phyloP scores from a whole-genome alignment of 2,888 invertebrate species.

The Drosophila subquinaria region DNA sequence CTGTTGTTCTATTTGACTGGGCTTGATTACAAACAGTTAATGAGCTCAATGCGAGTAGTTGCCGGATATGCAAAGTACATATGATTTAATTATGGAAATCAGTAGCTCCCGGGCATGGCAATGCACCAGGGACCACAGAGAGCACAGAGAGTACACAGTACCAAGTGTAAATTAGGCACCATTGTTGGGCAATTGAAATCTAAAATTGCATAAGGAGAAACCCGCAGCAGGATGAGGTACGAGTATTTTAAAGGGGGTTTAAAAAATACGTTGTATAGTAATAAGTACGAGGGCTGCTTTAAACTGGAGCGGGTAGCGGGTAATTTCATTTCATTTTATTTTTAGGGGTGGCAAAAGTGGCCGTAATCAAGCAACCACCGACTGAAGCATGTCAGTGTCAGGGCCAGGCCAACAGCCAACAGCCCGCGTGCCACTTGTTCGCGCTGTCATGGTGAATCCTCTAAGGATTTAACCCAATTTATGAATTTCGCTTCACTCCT shows the following conservation, averaged over 20 bases:
- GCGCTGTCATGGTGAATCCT: slow-evolving; percentile 82
- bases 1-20: slow-evolving; percentile 32
- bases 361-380: slow-evolving; percentile 56
- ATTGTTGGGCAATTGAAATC: slow-evolving; percentile 70
- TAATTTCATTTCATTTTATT: neutral
- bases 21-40: slow-evolving; percentile 69
- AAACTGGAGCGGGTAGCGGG: slow-evolving; percentile 35
- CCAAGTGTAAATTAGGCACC: slow-evolving; percentile 62
- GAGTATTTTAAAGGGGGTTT: slow-evolving; percentile 15
- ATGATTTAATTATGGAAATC: slow-evolving; percentile 77
- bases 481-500: slow-evolving; percentile 63
- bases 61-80: slow-evolving; percentile 72
- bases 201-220: slow-evolving; percentile 38
- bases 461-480: slow-evolving; percentile 83
- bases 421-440: slow-evolving; percentile 73
- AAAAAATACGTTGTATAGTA: slow-evolving; percentile 6
- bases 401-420: slow-evolving; percentile 23
- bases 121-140: slow-evolving; percentile 62
- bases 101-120: slow-evolving; percentile 38
- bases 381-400: slow-evolving; percentile 49
- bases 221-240: slow-evolving; percentile 13
- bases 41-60: slow-evolving; percentile 72
- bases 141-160: neutral
- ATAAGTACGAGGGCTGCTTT: slow-evolving; percentile 42
- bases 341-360: slow-evolving; percentile 42